phyloP scores from a whole-genome alignment of 30 jellyfish, hydroid and myxozoan species.

The Turritopsis dohrnii region DNA sequence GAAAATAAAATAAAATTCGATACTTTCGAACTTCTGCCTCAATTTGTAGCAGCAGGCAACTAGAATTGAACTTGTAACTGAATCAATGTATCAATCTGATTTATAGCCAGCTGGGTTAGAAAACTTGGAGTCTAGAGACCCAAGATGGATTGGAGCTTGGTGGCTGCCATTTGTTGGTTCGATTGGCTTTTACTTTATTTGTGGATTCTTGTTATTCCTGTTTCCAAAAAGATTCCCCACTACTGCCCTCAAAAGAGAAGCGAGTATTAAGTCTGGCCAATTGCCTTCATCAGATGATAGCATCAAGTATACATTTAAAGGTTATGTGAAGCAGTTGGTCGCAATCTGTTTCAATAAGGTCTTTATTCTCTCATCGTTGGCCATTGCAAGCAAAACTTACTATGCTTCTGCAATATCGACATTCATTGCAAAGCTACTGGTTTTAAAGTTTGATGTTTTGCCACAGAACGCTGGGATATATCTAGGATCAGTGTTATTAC shows the following conservation, averaged over 20 bases:
- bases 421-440: constrained; percentile 54
- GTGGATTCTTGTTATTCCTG: constrained; percentile 55
- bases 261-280: constrained; percentile 55
- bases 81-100: no score
- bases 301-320: constrained; percentile 49
- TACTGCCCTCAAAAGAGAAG: constrained; percentile 39
- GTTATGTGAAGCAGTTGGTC: constrained; percentile 33
- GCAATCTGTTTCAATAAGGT: constrained; percentile 45
- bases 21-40: no score
- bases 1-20: no score
- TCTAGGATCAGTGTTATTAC: constrained; percentile 57
- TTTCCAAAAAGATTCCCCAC: constrained; percentile 59
- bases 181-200: constrained; percentile 49
- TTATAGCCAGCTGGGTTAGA: constrained; percentile 60
- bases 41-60: no score
- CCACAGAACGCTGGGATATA: constrained; percentile 39
- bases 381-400: constrained; percentile 38
- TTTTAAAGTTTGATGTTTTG: constrained; percentile 65
- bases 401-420: constrained; percentile 61
- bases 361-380: constrained; percentile 53
- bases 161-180: constrained; percentile 68
- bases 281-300: constrained; percentile 46
- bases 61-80: no score
- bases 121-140: constrained; percentile 35
- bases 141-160: constrained; percentile 94